Base-by-base conservation (phyloP, 2,113 vertebrate species). In the Lophius piscatorius region DNA sequence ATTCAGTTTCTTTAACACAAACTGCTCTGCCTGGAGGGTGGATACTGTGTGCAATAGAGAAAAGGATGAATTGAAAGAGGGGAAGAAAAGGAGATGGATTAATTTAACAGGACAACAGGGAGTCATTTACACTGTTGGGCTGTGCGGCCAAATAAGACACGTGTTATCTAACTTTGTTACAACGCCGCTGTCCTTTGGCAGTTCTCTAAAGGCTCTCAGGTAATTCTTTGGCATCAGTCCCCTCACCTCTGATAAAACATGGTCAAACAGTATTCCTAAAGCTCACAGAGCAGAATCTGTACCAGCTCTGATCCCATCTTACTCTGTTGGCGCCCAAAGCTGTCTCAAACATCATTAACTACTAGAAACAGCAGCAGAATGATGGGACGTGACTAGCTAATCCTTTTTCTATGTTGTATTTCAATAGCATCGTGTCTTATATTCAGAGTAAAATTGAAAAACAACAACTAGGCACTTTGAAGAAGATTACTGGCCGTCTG, bases 1-100 rank as follows among this genome's bases (percentile, higher is more conserved):
- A 80, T 74, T 82, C 65, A 46, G 70, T 82, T 85, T 80, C 76
- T 66, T 87, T 22, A 79, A 85, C 77, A 72, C 58, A 78, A 82
- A 65, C 64, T 35, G 34, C 61, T 46, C 29, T 40, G 35, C 45
- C 67, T 51, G 39, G 1, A 12, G 60, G 69, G 63, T 60, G 57
- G 62, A 68, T 58, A 55, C 45, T 46, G 60, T 63, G 54, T 55
- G 50, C 40, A 47, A 50, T 22, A 40, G 40, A 2, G 42, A 58
- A 16, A 42, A 28, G 31, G 45, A 22, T 41, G 24, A 55, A 36
- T 52, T 44, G 33, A 34, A 35, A 22, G 40, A 40, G 16, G 44
- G 13, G 13, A 21, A 45, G 58, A 62, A 31, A 59, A 36, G 65
- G 65, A 69, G 74, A 10, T 26, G 76, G 62, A 70, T 76, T 64